Evolutionary conservation across 2,797 vertebrate species (phyloP).

Genomic region (Anguilla obscura): DNA sequence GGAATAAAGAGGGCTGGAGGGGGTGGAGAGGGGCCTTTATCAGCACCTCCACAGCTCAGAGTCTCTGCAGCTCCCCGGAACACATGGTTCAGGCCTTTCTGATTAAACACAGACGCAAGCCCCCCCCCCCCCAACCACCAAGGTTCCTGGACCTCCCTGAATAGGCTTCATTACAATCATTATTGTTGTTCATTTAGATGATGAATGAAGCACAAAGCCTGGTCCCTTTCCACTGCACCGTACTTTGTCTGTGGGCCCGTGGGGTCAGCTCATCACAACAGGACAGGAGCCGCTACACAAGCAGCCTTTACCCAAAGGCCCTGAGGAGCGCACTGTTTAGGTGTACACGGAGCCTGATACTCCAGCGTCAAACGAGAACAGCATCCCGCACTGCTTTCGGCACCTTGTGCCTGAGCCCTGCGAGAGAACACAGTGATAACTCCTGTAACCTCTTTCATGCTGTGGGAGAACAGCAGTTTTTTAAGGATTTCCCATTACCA

Average conservation of each 20-base stretch:
- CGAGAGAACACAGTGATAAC: not conserved
- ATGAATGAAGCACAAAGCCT: constrained; percentile 1
- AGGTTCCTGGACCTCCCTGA: constrained; percentile 5
- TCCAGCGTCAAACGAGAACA: not conserved
- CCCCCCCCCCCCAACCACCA: not conserved
- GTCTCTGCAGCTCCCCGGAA: constrained; percentile 11
- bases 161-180: constrained; percentile 19
- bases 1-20: not conserved
- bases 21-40: constrained; percentile 10
- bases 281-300: not conserved
- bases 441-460: not conserved
- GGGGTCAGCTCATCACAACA: not conserved
- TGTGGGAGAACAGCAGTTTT: not conserved
- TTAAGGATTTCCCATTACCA: not conserved
- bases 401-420: not conserved
- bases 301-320: not conserved
- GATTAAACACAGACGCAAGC: not conserved
- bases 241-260: not conserved
- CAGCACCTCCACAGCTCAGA: not conserved
- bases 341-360: not conserved
- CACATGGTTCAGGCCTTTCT: not conserved
- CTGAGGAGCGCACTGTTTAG: not conserved
- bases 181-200: constrained; percentile 20
- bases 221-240: not conserved
- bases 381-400: not conserved